A percentile compares a stretch with the other conserved stretches of the same genome.
These are phyloP conservation scores for Syndactyla subalaris DNA, from an alignment of 2,797 vertebrate genomes.

Conservation along the genomic window DNA sequence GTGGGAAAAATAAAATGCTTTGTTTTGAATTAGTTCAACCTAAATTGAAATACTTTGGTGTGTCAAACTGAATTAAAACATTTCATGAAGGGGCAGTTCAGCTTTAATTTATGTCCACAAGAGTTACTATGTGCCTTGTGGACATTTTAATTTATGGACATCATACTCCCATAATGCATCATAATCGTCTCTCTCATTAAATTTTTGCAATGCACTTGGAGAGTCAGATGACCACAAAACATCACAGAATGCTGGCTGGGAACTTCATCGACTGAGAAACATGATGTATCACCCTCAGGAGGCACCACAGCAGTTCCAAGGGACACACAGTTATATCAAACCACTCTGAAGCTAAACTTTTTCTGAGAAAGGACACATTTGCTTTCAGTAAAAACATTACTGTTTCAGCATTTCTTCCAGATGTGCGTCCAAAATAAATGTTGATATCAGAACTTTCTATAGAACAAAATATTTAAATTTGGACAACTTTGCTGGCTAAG, in stretches of 20 bases:
- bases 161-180: conserved; percentile 44
- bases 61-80: conserved; percentile 58
- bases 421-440: conserved; percentile 35
- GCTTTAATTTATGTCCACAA: conserved; percentile 27
- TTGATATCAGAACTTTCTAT: conserved; percentile 1
- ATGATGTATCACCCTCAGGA: conserved; percentile 54
- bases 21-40: conserved; percentile 49
- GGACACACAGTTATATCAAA: not conserved
- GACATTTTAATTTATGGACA: conserved; percentile 48
- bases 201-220: conserved; percentile 16
- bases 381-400: conserved; percentile 26
- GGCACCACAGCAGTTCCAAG: not conserved
- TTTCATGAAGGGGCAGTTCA: conserved; percentile 7
- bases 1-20: conserved; percentile 66
- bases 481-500: not conserved
- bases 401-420: not conserved
- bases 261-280: not conserved
- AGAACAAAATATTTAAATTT: not conserved
- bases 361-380: conserved; percentile 43
- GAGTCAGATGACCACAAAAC: conserved; percentile 45
- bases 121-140: conserved; percentile 18
- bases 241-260: not conserved
- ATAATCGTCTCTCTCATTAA: conserved; percentile 16
- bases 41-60: conserved; percentile 60
- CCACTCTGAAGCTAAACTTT: not conserved